Base-by-base conservation (phyloP, 2,888 invertebrate species). In the Galerucella calmariensis region DNA sequence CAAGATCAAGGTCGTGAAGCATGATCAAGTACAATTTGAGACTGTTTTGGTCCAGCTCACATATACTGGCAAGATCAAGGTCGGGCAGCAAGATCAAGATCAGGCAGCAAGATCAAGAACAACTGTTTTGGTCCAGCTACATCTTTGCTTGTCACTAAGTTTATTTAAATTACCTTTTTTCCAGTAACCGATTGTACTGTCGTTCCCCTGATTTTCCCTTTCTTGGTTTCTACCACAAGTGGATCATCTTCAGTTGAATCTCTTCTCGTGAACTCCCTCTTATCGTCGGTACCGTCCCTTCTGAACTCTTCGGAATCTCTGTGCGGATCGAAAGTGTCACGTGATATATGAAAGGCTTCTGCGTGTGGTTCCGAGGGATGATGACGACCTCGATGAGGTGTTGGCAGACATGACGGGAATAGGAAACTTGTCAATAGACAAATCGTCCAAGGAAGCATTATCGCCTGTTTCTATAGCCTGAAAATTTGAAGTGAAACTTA, bases 101-200 rank as follows among this genome's bases (percentile, higher is more conserved):
- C 27, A 27, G 27, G 27, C 35, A 35, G 35, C 1, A 35, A 35
- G 35, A 35, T 8, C 35, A 6, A 35, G 35, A 35, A 35, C 8
- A 5, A 3, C 27, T 27, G 27, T 2, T 3, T 27, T 27, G 1
- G 27, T 1, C 3, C 27, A n/a, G n/a, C n/a, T 27, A 27, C 0
- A 27, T 27, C 27, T 27, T 27, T 27, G 27, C 27, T 27, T 5
- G 5, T 27, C 27, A 0, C 27, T 27, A 27, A 27, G 27, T 27
- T 27, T 27, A 27, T 27, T 35, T 0, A 35, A 35, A 35, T 44
- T 76, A 79, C 80, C 86, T 92, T 91, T 87, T 95, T 92, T 73
- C 93, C 93, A 75, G 95, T 92, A 78, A 93, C 91, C 16, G 95
- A 92, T 44, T 90, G 92, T 79, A 94, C 88, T 65, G 94, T 94